Base-by-base conservation (phyloP, 1,140 invertebrate species). In the Bombus cullumanus region DNA sequence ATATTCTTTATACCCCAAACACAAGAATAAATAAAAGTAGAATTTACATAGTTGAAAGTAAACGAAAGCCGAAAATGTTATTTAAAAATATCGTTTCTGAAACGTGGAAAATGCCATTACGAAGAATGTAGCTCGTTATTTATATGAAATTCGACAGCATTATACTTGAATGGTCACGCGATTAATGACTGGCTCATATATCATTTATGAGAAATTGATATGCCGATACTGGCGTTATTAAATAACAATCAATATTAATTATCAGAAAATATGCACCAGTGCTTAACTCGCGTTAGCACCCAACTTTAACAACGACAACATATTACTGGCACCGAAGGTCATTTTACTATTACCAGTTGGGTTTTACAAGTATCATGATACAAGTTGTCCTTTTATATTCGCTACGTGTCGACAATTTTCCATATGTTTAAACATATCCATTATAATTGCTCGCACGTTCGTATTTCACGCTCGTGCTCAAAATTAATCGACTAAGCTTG, bases 231-330 rank as follows among this genome's bases (percentile, higher is more conserved):
- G 69, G 53, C 72, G 47, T 68, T 72, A 75, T 85, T 81, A 85
- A 81, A 85, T 81, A 81, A 43, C 66, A 85, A 85, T 85, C 59
- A 81, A 85, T 81, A 85, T 57, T 74, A 66, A 85, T 85, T 81
- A 47, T 81, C 78, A 57, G 43, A 18, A 47, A 80, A 72, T 74
- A 72, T 57, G 71, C 37, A 39, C 71, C 59, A 13, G n/a, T 25
- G 69, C 12, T 81, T 47, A 34, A 71, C 18, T 25, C 10, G 25
- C 15, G n/a, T 64, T 62, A 31, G 13, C 57, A 28, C 31, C 13
- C 34, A 28, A 68, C 39, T 85, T 57, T 31, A 73, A 57, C 12
- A n/a, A 57, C 43, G 22, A 13, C 37, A 25, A 15, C 31, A 25
- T 73, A 31, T 72, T 71, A 59, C 28, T 37, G 18, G 1, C 2